Percentiles rank a stretch among this genome's conserved stretches.
Evolutionary conservation across 2,113 vertebrate species (phyloP).

Genomic region (Arenaria interpres): DNA sequence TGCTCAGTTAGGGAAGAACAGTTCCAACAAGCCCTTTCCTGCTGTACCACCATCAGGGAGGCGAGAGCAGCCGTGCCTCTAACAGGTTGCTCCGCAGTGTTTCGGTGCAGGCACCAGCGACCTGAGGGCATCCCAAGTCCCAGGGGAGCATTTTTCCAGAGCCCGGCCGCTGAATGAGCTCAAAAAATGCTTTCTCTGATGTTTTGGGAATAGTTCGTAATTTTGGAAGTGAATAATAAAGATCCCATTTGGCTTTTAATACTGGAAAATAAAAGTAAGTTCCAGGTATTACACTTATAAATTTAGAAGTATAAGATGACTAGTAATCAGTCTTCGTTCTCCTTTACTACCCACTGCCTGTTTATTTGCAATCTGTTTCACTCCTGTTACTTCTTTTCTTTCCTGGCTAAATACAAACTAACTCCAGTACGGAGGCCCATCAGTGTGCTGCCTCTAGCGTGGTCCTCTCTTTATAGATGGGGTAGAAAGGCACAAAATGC

Average conservation of each 20-base stretch:
- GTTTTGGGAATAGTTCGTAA: background rate
- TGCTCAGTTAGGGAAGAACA: background rate
- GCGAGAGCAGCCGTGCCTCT: background rate
- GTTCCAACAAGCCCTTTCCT: background rate
- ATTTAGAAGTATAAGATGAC: background rate
- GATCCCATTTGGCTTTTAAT: background rate
- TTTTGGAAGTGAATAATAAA: background rate
- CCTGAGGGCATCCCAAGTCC: background rate
- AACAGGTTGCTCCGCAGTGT: rapidly evolving
- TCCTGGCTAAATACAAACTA: background rate
- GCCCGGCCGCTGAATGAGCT: background rate
- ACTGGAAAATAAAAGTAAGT: background rate
- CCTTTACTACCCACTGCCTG: background rate
- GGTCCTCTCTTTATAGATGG: background rate
- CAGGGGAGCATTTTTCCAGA: background rate
- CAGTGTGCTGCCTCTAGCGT: background rate
- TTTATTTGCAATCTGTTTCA: background rate
- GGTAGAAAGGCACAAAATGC: background rate
- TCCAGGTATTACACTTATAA: background rate
- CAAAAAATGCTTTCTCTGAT: background rate
- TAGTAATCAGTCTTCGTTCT: background rate
- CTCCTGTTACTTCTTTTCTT: background rate
- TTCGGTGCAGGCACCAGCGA: background rate
- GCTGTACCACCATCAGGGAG: background rate
- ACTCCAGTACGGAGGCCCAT: background rate